Evolutionary conservation across 2,797 vertebrate genomes (phyloP), one percentile per base, ranked within the genome.

Genomic region (Fundulus diaphanus): DNA sequence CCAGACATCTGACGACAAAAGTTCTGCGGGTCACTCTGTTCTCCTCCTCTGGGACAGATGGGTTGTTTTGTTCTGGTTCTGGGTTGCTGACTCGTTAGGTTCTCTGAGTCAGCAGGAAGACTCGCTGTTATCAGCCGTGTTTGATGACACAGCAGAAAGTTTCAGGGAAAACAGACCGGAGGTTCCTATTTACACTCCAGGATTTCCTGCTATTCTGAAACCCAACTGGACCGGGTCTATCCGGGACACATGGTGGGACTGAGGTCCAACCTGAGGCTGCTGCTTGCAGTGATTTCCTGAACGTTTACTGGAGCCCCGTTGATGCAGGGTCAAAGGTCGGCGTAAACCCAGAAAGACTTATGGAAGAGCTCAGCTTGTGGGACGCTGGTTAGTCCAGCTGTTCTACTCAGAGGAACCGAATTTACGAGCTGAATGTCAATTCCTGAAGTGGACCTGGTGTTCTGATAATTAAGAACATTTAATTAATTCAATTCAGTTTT

Each of bases 161-260:
- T 74, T 67, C 75, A 73, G 84, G 86, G 78, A 84, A 81, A 76
- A 78, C 63, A 76, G 81, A 81, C 70, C 13, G 65, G 77, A 72
- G 49, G 74, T 70, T 91, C 82, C 80, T 85, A 89, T 92, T 93
- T 89, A 90, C 87, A 68, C 59, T 81, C 73, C 87, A 94, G 95
- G 93, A 95, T 94, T 92, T 95, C 95, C 95, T 95, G 90, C 88
- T 67, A 85, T 94, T 93, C 57, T 44, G 9, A n/a, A 44, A 29
- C 46, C 29, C 49, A 18, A 24, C 20, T 18, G 74, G 68, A 59
- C 74, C 48, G 33, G 46, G 59, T 66, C 49, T 18, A 20, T 35
- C 37, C 7, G 29, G 52, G 24, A n/a, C 56, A 49, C 11, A 31
- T 35, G 5, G 7, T 63, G 48, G 29, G 68, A n/a, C 33, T 5